These are phyloP conservation scores for Loripinus fragilis DNA, from an alignment of 2,888 invertebrate genomes.

Conservation along the genomic window DNA sequence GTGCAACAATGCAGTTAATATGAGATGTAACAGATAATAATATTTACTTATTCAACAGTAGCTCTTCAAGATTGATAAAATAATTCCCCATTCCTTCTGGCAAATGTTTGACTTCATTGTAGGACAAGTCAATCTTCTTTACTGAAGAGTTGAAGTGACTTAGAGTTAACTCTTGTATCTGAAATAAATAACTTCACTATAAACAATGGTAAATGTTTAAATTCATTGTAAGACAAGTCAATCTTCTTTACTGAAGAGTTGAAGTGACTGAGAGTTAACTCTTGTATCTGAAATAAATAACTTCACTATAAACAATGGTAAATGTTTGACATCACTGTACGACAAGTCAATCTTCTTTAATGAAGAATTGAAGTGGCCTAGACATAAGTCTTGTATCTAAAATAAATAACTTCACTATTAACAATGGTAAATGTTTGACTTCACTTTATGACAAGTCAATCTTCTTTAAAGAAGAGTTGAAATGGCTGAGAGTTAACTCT, in stretches of 20 bases:
- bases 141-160: constrained; percentile 40
- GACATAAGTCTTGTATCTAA: constrained; percentile 36
- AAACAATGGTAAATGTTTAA: constrained; percentile 65
- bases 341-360: constrained; percentile 61
- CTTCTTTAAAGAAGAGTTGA: constrained; percentile 48
- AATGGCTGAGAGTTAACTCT: constrained; percentile 26
- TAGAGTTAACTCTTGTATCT: constrained; percentile 42
- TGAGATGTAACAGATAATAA: too few species aligned
- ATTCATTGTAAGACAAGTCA: constrained; percentile 63
- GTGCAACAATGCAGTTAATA: too few species aligned
- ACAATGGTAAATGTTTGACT: constrained; percentile 63
- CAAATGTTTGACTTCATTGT: constrained; percentile 62
- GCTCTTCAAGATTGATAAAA: constrained; percentile 67
- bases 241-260: constrained; percentile 54
- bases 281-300: constrained; percentile 41
- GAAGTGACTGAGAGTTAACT: constrained; percentile 28
- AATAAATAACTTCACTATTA: too few species aligned
- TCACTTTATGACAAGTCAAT: constrained; percentile 65
- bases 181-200: too few species aligned
- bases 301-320: too few species aligned
- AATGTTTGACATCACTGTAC: constrained; percentile 58
- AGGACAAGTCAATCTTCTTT: constrained; percentile 60
- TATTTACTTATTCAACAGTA: constrained; percentile 67
- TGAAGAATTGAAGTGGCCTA: constrained; percentile 39
- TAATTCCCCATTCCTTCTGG: constrained; percentile 64